Base-by-base conservation (phyloP, 2,797 vertebrate species). In the Urocyon cinereoargenteus region DNA sequence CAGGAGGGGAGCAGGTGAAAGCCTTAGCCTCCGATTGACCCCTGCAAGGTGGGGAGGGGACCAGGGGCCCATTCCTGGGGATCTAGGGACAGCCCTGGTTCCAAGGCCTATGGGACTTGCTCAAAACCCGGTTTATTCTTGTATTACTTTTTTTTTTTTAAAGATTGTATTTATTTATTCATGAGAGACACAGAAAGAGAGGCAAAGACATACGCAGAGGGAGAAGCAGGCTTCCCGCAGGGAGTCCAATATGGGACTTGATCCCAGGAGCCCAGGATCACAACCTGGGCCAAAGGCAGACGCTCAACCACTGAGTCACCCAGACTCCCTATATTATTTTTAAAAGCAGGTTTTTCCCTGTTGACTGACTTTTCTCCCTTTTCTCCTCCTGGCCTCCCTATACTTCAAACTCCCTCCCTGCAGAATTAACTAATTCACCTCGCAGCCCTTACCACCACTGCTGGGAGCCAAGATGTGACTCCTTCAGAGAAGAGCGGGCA, bases 91-190 rank as follows among this genome's bases (percentile, higher is more conserved):
- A 31, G 26, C 64, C 34, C 45, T 84, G 55, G 16, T 66, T 81
- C 68, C 62, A 75, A 73, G 86, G 73, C 59, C 45, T 36, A 12
- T 18, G n/a, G 26, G 53, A 16, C 61, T 78, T 26, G 28, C 49
- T 51, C 21, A 88, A 81, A 86, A 62, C 45, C 64, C 15, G 10
- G 53, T 86, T 91, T 82, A 62, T 93, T 86, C 73, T 96, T 95
- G 55, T 49, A 31, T 89, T 75, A 34, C 21, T 28, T 90, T 87
- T 96, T 96, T 64, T 28, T 87, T 87, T 96, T 96, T 64, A 53
- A 88, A 68, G 40, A 45, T 45, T 45, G 40, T 45, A 45, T 45
- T 45, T 45, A 45, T 45, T 45, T 45, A 45, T 45, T 45, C 5
- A 45, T 8, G 40, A 45, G 40, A 45, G 40, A 45, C 40, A 45